These are phyloP conservation scores for Lampris incognitus DNA, from an alignment of 2,113 vertebrate genomes.

Conservation along the genomic window DNA sequence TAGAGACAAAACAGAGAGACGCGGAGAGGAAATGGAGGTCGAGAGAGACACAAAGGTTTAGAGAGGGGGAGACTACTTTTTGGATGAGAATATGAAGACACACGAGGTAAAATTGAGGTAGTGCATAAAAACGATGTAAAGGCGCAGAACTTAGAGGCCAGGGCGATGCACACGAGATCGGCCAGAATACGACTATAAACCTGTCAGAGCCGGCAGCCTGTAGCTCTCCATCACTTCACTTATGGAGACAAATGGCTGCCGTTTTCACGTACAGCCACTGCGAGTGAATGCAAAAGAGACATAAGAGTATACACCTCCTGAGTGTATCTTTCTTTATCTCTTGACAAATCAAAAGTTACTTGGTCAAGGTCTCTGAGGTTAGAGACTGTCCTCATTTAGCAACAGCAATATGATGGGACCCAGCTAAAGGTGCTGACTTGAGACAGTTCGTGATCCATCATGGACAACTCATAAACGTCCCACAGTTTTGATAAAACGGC, in stretches of 20 bases:
- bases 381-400: too few relatives aligned
- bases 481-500: too few relatives aligned
- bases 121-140: slow-evolving; percentile 59
- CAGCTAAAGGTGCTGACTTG: too few relatives aligned
- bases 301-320: slow-evolving; percentile 35
- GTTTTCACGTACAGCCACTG: slow-evolving; percentile 48
- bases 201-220: slow-evolving; percentile 31
- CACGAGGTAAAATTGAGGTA: slow-evolving; percentile 49
- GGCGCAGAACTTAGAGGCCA: slow-evolving; percentile 42
- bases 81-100: slow-evolving; percentile 46
- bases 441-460: too few relatives aligned
- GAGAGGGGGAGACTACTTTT: neutral
- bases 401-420: too few relatives aligned
- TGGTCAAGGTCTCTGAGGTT: neutral
- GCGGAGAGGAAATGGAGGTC: too few relatives aligned
- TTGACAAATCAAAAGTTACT: neutral
- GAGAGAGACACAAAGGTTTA: too few relatives aligned
- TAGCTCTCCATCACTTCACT: slow-evolving; percentile 29
- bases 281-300: slow-evolving; percentile 28
- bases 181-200: slow-evolving; percentile 53
- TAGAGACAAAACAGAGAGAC: too few relatives aligned
- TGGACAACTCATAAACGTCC: too few relatives aligned
- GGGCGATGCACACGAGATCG: slow-evolving; percentile 53
- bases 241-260: slow-evolving; percentile 62
- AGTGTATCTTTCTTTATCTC: neutral